Evolutionary conservation across 1,140 invertebrate species (phyloP).

Genomic region (Phortica variegata): DNA sequence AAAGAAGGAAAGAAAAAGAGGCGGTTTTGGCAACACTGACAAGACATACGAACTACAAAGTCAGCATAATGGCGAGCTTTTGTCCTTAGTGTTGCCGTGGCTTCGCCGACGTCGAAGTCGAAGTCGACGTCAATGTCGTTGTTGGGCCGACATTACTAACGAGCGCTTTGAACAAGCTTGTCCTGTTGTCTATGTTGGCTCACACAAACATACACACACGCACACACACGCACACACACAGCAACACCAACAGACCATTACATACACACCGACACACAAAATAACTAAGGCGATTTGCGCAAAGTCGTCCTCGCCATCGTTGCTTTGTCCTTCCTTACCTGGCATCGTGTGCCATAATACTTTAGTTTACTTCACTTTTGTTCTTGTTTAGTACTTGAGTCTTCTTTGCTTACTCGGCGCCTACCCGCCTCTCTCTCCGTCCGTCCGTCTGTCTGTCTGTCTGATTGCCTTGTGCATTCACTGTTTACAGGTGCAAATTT

Average conservation of each 20-base stretch:
- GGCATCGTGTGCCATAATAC: no score
- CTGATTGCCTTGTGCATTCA: conserved; percentile 39
- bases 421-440: neutral
- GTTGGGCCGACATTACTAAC: conserved; percentile 44
- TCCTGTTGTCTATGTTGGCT: neutral
- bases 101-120: no score
- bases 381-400: conserved; percentile 36
- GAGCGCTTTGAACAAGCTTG: conserved; percentile 23
- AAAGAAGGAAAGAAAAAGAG: no score
- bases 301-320: no score
- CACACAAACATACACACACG: conserved; percentile 25
- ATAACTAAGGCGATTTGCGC: conserved; percentile 43
- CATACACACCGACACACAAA: no score
- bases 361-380: conserved; percentile 9
- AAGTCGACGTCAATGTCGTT: no score
- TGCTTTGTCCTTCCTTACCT: no score
- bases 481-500: conserved; percentile 54
- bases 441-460: conserved; percentile 13
- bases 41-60: conserved; percentile 22
- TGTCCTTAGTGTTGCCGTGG: no score
- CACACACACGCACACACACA: no score
- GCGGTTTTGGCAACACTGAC: no score
- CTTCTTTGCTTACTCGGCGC: conserved; percentile 10
- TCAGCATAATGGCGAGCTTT: conserved; percentile 32
- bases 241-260: no score